A percentile compares a stretch with the other conserved stretches of the same genome.
Evolutionary conservation across 2,797 vertebrate genomes (phyloP).

Genomic region (Tokudaia muenninki): DNA sequence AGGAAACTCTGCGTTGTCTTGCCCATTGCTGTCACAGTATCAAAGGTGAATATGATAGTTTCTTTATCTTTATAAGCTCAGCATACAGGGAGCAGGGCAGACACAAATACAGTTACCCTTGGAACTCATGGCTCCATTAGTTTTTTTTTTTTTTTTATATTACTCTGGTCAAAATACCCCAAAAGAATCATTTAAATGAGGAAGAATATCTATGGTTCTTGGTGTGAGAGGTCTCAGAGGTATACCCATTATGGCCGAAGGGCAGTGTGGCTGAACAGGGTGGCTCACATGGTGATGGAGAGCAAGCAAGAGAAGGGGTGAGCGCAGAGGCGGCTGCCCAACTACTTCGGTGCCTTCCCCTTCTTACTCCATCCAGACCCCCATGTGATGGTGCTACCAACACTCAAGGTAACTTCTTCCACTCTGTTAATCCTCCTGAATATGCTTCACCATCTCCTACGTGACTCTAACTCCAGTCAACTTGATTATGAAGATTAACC

Average conservation of each 20-base stretch:
- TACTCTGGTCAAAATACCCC: neutral
- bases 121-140: neutral
- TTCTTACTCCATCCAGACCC: neutral
- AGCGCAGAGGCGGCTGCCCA: neutral
- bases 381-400: neutral
- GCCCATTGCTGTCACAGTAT: neutral
- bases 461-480: neutral
- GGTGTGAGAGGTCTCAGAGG: neutral
- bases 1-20: neutral
- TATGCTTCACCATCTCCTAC: neutral
- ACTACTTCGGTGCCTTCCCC: neutral
- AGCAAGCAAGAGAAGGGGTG: neutral
- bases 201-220: neutral
- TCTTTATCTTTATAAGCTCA: slow-evolving; percentile 48
- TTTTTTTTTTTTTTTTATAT: neutral
- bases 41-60: neutral
- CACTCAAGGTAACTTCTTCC: neutral
- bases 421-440: neutral
- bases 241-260: neutral
- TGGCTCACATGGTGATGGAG: neutral
- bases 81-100: neutral
- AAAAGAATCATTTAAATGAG: neutral
- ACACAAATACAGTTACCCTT: neutral
- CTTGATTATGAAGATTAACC: neutral
- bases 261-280: neutral